Conservation (phyloP, 2,888 invertebrate species). For the Lycaena phlaeas region DNA sequence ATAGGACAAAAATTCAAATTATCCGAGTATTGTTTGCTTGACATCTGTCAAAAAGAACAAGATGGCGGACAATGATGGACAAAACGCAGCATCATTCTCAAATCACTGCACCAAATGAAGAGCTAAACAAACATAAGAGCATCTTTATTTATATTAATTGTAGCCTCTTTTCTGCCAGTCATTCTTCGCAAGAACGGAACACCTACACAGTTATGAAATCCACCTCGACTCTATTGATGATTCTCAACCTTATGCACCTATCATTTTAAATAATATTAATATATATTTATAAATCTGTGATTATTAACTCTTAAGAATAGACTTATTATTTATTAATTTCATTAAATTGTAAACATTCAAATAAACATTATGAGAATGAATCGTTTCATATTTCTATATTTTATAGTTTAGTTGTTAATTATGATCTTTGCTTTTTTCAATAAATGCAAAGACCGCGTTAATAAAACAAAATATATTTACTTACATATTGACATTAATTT, state of each 20-base stretch:
- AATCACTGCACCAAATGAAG: constrained; percentile 61
- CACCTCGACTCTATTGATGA: constrained; percentile 17
- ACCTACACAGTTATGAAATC: constrained; percentile 44
- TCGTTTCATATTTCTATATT: no score
- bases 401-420: no score
- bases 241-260: constrained; percentile 17
- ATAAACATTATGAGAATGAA: no score
- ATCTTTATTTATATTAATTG: constrained; percentile 67
- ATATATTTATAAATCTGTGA: no score
- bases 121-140: constrained; percentile 62
- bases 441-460: no score
- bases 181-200: constrained; percentile 62
- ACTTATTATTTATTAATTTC: neutral
- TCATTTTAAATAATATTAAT: no score
- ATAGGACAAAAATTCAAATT: constrained; percentile 20
- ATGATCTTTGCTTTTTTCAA: no score
- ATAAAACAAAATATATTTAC: no score
- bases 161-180: constrained; percentile 45
- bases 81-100: constrained; percentile 28
- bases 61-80: constrained; percentile 19
- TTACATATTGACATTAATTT: no score
- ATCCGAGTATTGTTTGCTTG: constrained; percentile 36
- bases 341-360: neutral
- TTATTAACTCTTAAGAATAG: no score
- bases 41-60: constrained; percentile 16